A percentile compares a stretch with the other conserved stretches of the same genome.
These are phyloP conservation scores for Shargacucullia verbasci DNA, from an alignment of 2,888 invertebrate species.

Conservation along the genomic window DNA sequence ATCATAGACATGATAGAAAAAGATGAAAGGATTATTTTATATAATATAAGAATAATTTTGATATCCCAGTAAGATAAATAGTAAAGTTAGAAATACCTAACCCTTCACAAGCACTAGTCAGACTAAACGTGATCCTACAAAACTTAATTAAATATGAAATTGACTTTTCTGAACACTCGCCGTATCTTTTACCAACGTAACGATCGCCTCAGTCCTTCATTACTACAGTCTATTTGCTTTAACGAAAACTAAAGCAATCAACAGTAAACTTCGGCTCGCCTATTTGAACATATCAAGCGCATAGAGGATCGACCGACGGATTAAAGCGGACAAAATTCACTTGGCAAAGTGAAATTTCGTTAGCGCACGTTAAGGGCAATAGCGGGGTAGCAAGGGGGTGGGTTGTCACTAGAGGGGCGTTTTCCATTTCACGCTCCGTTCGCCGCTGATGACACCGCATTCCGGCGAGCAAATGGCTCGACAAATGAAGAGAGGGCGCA, in stretches of 20 bases:
- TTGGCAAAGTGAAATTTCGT: conserved; percentile 80
- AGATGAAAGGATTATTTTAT: too few species aligned
- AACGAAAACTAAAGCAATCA: conserved; percentile 66
- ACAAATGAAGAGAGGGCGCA: conserved; percentile 86
- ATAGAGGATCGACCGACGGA: conserved; percentile 54
- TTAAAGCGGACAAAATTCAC: conserved; percentile 68
- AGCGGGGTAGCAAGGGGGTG: conserved; percentile 62
- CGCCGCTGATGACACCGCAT: conserved; percentile 87
- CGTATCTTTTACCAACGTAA: conserved; percentile 35
- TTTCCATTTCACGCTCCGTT: conserved; percentile 89
- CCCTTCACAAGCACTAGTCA: too few species aligned
- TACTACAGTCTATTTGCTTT: conserved; percentile 56
- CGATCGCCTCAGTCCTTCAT: conserved; percentile 30
- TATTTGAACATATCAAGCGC: conserved; percentile 69
- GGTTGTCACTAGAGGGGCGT: conserved; percentile 84
- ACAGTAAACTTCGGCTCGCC: conserved; percentile 62
- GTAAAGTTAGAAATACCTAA: too few species aligned
- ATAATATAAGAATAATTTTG: too few species aligned
- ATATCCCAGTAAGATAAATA: too few species aligned
- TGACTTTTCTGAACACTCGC: conserved; percentile 17
- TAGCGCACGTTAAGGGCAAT: conserved; percentile 77
- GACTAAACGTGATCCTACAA: neutral
- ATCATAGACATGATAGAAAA: too few species aligned
- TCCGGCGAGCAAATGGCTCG: conserved; percentile 87
- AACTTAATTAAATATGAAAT: conserved; percentile 43